Percentiles rank a stretch among this genome's conserved stretches.
These are phyloP conservation scores for Plestiodon gilberti DNA, from an alignment of 2,113 vertebrate genomes.

Conservation along the genomic window DNA sequence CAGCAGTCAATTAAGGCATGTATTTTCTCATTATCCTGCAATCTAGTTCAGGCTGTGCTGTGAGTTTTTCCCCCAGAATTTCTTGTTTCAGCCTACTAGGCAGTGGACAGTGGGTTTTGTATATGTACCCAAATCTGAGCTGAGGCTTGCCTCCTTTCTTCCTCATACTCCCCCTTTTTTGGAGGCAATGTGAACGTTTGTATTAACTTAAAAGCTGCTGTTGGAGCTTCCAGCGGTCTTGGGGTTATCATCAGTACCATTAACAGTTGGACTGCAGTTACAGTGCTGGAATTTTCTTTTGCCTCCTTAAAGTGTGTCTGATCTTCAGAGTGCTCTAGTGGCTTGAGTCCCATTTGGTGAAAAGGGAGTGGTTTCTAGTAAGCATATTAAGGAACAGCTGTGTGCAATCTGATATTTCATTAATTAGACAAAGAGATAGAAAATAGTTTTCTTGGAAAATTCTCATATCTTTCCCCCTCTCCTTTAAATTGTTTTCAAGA, in stretches of 20 bases:
- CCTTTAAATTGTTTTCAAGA: background rate
- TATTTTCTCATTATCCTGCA: slow-evolving; percentile 20
- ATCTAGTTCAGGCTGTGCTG: background rate
- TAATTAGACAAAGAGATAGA: background rate
- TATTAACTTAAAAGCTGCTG: background rate
- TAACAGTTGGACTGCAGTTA: background rate
- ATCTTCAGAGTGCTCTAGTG: background rate
- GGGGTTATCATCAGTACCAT: background rate
- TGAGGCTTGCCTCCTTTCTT: background rate
- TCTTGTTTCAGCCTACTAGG: background rate
- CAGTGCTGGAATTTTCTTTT: background rate
- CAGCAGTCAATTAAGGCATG: background rate
- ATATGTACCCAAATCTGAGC: background rate
- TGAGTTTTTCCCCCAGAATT: background rate
- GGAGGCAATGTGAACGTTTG: background rate
- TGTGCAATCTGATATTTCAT: background rate
- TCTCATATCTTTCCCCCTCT: background rate
- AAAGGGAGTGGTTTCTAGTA: background rate
- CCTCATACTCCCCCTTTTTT: background rate
- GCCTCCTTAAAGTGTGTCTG: background rate
- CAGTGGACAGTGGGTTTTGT: background rate
- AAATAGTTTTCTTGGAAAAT: background rate
- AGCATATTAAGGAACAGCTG: background rate
- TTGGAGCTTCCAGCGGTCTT: background rate
- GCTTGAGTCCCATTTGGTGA: background rate